Percentiles rank a stretch among this genome's conserved stretches.
Conservation (phyloP, 2,888 invertebrate species). For the Acronicta alni region DNA sequence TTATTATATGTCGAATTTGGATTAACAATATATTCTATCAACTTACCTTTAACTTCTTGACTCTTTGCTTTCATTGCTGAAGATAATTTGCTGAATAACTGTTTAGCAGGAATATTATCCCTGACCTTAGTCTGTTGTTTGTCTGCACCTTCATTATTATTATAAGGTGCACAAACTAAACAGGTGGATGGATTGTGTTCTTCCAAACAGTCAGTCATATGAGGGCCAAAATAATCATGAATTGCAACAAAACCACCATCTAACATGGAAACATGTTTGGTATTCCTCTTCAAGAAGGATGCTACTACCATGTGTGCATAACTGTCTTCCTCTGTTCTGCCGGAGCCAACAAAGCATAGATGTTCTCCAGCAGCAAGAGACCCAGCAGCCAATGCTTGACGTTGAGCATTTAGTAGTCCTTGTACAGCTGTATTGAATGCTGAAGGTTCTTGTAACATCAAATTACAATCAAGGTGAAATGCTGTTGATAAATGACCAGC, state of each 20-base stretch:
- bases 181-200: constrained; percentile 95
- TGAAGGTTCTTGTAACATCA: constrained; percentile 98
- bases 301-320: constrained; percentile 99
- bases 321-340: constrained; percentile 97
- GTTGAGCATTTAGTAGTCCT: constrained; percentile 96
- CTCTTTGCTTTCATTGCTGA: constrained; percentile 97
- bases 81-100: constrained; percentile 95
- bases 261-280: constrained; percentile 97
- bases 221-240: constrained; percentile 95
- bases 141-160: constrained; percentile 74
- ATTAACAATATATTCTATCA: constrained; percentile 98
- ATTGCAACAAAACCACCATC: constrained; percentile 97
- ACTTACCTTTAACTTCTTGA: constrained; percentile 96
- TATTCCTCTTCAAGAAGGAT: constrained; percentile 97
- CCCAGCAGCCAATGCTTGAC: constrained; percentile 95
- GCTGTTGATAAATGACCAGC: constrained; percentile 98
- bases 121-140: constrained; percentile 64
- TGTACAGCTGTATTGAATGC: constrained; percentile 98
- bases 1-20: constrained; percentile 90
- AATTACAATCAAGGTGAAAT: constrained; percentile 98
- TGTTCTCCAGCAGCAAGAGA: constrained; percentile 96
- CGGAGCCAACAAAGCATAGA: constrained; percentile 97
- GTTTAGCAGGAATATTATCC: constrained; percentile 88
- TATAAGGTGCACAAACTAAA: constrained; percentile 93
- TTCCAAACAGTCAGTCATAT: constrained; percentile 94